Evolutionary conservation across 1,140 invertebrate species (phyloP).

Genomic region (Conus betulinus): DNA sequence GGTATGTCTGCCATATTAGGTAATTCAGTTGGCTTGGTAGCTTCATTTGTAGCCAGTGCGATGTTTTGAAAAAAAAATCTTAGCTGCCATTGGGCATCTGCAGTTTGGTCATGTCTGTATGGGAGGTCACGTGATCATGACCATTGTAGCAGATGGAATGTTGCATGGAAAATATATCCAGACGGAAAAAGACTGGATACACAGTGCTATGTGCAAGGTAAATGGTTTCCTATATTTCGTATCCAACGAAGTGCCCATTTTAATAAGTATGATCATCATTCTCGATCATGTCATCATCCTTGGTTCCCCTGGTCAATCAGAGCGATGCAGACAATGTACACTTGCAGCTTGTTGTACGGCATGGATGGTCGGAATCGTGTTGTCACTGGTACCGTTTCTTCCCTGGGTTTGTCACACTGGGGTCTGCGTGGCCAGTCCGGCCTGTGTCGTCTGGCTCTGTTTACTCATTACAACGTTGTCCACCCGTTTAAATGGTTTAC

Average conservation of each 20-base stretch:
- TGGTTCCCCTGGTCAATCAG: background rate
- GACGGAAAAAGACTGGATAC: slow-evolving; percentile 26
- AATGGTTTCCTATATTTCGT: slow-evolving; percentile 30
- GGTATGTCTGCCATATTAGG: slow-evolving; percentile 43
- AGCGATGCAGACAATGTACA: background rate
- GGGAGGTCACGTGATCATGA: slow-evolving; percentile 20
- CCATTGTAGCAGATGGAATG: slow-evolving; percentile 26
- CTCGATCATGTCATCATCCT: slow-evolving; percentile 26
- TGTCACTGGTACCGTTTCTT: slow-evolving; percentile 32
- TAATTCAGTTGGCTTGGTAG: slow-evolving; percentile 42
- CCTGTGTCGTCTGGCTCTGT: too few species aligned
- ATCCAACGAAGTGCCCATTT: slow-evolving; percentile 34
- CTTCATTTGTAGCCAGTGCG: background rate
- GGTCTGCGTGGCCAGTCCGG: slow-evolving; percentile 44
- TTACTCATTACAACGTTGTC: too few species aligned
- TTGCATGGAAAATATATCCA: slow-evolving; percentile 54
- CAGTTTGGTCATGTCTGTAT: slow-evolving; percentile 23
- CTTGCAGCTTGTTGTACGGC: background rate
- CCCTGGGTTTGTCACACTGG: slow-evolving; percentile 28
- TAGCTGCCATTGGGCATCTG: slow-evolving; percentile 51
- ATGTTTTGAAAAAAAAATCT: slow-evolving; percentile 24
- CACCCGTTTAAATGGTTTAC: too few species aligned
- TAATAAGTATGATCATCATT: slow-evolving; percentile 49
- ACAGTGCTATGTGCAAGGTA: slow-evolving; percentile 4
- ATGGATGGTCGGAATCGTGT: slow-evolving; percentile 5